Evolutionary conservation across 2,888 invertebrate genomes (phyloP), one percentile per base, ranked within the genome.

Genomic region (Apotomis turbidana): DNA sequence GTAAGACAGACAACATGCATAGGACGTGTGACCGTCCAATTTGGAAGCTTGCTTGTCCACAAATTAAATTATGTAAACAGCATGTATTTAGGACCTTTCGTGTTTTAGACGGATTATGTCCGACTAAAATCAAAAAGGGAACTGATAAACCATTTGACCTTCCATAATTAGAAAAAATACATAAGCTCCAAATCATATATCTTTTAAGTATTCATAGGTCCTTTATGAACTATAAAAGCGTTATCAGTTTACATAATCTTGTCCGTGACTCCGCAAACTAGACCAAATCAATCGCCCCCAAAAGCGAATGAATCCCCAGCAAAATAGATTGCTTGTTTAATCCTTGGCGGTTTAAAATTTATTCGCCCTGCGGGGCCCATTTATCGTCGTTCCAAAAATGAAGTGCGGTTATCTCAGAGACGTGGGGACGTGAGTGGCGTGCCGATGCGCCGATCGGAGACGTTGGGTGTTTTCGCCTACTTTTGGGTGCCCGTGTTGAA

Each of bases 371-470:
- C 76, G 91, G 91, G 92, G 85, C 87, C 90, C 90, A 90, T 92
- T 91, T 91, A 90, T 87, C 86, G 85, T 83, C 88, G 88, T 88
- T 90, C 88, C 90, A 90, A 91, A 92, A 92, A 91, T 92, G 91
- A 92, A 90, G 86, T 86, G 89, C 88, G 91, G 91, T 91, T 92
- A 92, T 92, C 91, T 89, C 80, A 74, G 83, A 87, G 90, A 89
- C 88, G 87, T 86, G 58, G 62, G 38, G 13, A 63, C 63, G 63
- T 63, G 63, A 36, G 41, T 4, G 9, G 63, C 38, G n/a, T 63
- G 41, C 63, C 51, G 63, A 63, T 54, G 51, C 3, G 49, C 41
- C 41, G 41, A 46, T 57, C 36, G n/a, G 10, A 6, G 49, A 49
- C 36, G 12, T 58, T 38, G 38, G 58, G 27, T 58, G 58, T 58